Evolutionary conservation across 2,888 invertebrate species (phyloP), one percentile per base, ranked within the genome.

Genomic region (Zootermopsis nevadensis): DNA sequence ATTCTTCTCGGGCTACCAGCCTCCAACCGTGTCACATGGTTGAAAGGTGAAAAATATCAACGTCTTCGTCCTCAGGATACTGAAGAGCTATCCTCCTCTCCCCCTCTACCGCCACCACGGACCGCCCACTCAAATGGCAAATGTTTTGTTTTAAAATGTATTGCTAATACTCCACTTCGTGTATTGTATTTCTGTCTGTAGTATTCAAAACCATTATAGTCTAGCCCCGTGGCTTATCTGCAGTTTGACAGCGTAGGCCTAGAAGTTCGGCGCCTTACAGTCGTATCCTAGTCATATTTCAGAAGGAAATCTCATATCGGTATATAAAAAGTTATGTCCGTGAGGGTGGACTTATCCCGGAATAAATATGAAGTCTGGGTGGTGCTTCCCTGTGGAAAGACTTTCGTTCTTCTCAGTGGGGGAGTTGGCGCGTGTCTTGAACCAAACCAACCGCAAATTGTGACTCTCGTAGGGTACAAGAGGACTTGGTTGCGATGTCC

Each of bases 331-430:
- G 69, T 69, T 69, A 69, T 22, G 33, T 69, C 69, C 33, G 15
- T 30, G 69, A 69, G 69, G 69, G 69, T 69, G 69, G 33, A 22
- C 30, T 31, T 22, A 33, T 33, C 33, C 33, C 1, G 19, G 69
- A 69, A 69, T 69, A 69, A 69, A 69, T 7, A 69, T 69, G 69
- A 69, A 69, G 69, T 31, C 33, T 69, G 60, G n/a, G n/a, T 60
- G 60, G 60, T 4, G n/a, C 10, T 60, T 60, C 60, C 60, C 60
- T 60, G 12, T 15, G 60, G n/a, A 60, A 60, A 6, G n/a, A 19
- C 69, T 33, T 69, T 69, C 33, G 12, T 69, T 33, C 69, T 6
- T 33, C 2, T 69, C 24, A 33, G 24, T 60, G 15, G 60, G 60
- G 60, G 60, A 60, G 60, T n/a, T 60, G 60, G 69, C 31, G 33